Evolutionary conservation across 1,140 invertebrate genomes (phyloP), one percentile per base, ranked within the genome.

Genomic region (Macrostomum lignano): DNA sequence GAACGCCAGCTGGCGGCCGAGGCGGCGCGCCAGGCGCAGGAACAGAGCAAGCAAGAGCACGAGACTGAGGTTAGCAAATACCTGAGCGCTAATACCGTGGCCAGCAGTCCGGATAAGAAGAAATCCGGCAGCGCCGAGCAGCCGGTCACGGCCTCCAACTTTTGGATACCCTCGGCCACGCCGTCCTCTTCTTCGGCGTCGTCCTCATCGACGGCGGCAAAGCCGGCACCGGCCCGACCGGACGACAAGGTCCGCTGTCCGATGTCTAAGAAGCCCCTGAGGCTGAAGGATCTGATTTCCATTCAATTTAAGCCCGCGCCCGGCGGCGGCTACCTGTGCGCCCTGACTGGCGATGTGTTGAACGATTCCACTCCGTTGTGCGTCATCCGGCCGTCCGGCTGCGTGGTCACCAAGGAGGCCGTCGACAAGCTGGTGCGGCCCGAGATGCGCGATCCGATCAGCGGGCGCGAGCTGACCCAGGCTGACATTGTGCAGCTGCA

Each of bases 111-210:
- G n/a, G n/a, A n/a, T n/a, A n/a, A n/a, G 13, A 35, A 32, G 7
- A 32, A 13, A 7, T 32, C 5, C 15, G 9, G 14, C 6, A 23
- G 7, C 6, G 25, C n/a, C 9, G n/a, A 11, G n/a, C 30, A 33
- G n/a, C 14, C 35, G 30, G 22, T 55, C 35, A 52, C 55, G 48
- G 38, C 41, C 7, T 38, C 43, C 7, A 88, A 79, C 61, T 98
- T 94, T 57, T 98, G 88, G 88, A 68, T 94, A 36, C 86, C 88
- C 7, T 73, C 74, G 2, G 68, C 84, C 46, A 74, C 82, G n/a
- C 81, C 82, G n/a, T n/a, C n/a, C n/a, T n/a, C n/a, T n/a, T n/a
- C n/a, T n/a, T n/a, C n/a, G n/a, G n/a, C n/a, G n/a, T n/a, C n/a
- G n/a, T n/a, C n/a, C n/a, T n/a, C n/a, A n/a, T n/a, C n/a, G n/a